Conservation (phyloP, 2,113 vertebrate genomes). For the Syngnathoides biaculeatus region DNA sequence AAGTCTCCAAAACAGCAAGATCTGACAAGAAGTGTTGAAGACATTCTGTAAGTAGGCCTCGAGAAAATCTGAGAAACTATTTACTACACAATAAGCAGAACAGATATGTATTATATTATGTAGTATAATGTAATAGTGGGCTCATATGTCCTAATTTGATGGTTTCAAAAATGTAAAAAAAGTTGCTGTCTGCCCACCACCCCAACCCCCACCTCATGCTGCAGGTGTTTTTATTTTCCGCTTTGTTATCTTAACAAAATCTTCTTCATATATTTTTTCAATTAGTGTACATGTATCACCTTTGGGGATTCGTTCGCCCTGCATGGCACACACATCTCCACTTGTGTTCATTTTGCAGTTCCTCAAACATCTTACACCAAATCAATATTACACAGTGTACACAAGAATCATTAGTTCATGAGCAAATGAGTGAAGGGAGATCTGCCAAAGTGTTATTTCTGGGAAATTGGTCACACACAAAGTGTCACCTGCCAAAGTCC, state of each 20-base stretch:
- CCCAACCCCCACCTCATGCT: not conserved
- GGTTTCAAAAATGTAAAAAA: not conserved
- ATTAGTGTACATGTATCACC: not conserved
- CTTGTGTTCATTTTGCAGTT: not conserved
- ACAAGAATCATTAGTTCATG: conserved; percentile 1
- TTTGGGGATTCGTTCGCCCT: not conserved
- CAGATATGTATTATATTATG: too few species aligned
- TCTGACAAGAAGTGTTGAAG: not conserved
- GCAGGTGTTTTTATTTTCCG: not conserved
- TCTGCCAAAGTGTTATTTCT: not conserved
- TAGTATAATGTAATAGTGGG: not conserved
- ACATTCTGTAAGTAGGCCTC: not conserved
- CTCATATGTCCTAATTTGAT: too few species aligned
- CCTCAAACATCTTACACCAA: not conserved
- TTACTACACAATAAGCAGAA: not conserved
- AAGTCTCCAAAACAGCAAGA: not conserved
- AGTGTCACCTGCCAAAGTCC: not conserved
- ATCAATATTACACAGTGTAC: not conserved
- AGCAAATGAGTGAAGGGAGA: not conserved
- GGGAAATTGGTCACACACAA: not conserved
- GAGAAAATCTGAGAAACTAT: not conserved
- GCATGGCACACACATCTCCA: not conserved
- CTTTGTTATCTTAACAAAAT: not conserved
- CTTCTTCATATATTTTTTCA: not conserved
- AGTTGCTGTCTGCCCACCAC: not conserved